Percentiles rank a stretch among this genome's conserved stretches.
phyloP scores from a whole-genome alignment of 2,888 invertebrate species.

The Sphaeridia pumilis region DNA sequence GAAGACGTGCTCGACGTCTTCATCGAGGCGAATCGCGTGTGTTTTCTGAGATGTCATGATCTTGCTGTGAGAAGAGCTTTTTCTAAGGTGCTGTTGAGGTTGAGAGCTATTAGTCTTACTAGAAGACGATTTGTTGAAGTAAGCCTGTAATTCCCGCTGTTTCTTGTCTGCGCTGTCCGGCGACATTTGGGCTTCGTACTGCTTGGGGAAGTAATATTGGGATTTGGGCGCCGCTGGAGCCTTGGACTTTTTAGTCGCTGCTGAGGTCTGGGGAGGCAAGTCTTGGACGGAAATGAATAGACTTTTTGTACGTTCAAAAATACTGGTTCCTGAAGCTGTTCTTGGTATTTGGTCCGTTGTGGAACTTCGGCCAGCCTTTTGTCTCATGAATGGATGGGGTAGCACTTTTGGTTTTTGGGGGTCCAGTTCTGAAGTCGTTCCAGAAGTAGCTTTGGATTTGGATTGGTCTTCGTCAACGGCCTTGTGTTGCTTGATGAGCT shows the following conservation, averaged over 20 bases:
- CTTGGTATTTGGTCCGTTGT: conserved; percentile 34
- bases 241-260: conserved; percentile 37
- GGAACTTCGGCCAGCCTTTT: neutral
- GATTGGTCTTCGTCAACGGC: too few relatives aligned
- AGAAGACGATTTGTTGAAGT: conserved; percentile 42
- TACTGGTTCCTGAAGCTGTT: conserved; percentile 37
- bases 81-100: conserved; percentile 21
- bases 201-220: conserved; percentile 50
- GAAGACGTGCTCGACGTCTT: conserved; percentile 74
- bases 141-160: conserved; percentile 60
- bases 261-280: conserved; percentile 43
- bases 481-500: neutral
- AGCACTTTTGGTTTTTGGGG: neutral
- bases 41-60: conserved; percentile 32
- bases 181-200: conserved; percentile 65
- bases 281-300: conserved; percentile 37
- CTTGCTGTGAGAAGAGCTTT: conserved; percentile 39
- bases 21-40: conserved; percentile 41
- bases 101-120: conserved; percentile 14
- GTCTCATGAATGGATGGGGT: neutral
- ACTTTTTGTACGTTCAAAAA: conserved; percentile 33
- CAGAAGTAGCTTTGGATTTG: neutral
- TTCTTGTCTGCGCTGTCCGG: conserved; percentile 57
- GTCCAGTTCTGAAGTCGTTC: conserved; percentile 12
- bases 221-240: conserved; percentile 22